Evolutionary conservation across 2,113 vertebrate species (phyloP).

Genomic region (Nibea coibor): DNA sequence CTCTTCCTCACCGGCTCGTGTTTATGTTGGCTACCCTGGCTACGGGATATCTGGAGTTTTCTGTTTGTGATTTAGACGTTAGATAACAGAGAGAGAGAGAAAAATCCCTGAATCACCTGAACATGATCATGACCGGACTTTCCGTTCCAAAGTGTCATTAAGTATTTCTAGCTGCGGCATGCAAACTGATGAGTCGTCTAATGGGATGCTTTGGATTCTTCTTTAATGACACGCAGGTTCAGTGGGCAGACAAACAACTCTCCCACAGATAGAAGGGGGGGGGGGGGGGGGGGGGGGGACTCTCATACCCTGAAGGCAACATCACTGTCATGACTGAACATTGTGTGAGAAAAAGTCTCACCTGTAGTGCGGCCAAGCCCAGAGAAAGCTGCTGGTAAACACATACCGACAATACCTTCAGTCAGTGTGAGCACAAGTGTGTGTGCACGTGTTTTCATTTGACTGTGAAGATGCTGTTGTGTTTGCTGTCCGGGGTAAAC

Average conservation of each 20-base stretch:
- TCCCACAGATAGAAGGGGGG: conserved; percentile 37
- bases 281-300: background rate
- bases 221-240: conserved; percentile 17
- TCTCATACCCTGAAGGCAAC: conserved; percentile 22
- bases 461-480: background rate
- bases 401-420: background rate
- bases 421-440: conserved; percentile 9
- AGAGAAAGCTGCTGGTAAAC: conserved; percentile 7
- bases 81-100: background rate
- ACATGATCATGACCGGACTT: background rate
- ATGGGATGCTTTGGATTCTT: conserved; percentile 66
- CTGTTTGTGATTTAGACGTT: background rate
- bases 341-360: conserved; percentile 44
- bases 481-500: background rate
- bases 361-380: conserved; percentile 38
- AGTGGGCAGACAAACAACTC: conserved; percentile 22
- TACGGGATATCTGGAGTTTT: background rate
- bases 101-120: background rate
- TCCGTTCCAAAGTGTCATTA: background rate
- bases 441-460: background rate
- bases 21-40: background rate
- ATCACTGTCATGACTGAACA: conserved; percentile 5
- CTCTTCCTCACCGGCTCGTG: conserved; percentile 20
- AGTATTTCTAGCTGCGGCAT: background rate
- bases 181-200: conserved; percentile 1